Evolutionary conservation across 2,113 vertebrate species (phyloP), one percentile per base, ranked within the genome.

Genomic region (Anseranas semipalmata): DNA sequence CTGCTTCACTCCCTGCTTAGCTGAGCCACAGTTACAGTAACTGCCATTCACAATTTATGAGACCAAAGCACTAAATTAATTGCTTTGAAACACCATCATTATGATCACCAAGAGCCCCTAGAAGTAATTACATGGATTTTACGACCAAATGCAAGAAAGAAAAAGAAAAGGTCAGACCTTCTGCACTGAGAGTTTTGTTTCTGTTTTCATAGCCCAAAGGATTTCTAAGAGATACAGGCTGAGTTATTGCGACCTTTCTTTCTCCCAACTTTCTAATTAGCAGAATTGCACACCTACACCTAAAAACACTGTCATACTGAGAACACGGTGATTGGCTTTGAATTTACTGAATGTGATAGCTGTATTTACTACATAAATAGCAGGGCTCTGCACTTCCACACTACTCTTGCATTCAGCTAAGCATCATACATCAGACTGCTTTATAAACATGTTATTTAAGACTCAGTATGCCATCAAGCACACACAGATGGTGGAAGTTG

Each of bases 381-480:
- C 59, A 86, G 39, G 48, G 39, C 84, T 92, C 15, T 45, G 37
- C 24, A 21, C 39, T 90, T 86, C 72, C 72, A 50, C 67, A 76
- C 12, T 48, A 22, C 33, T 15, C 66, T 67, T 68, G 43, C 53
- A 55, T 76, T 91, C 62, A 76, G 87, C 53, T 18, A 12, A 91
- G 41, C 56, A 30, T 76, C 84, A 56, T 41, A 30, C 39, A 82
- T 60, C 80, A 85, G 84, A 45, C 41, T 55, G 71, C 66, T 87
- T 87, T 46, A 76, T 30, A 95, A 96, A 89, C 73, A 21, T 52
- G 37, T 52, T 91, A 91, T 82, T 94, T 91, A 85, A 89, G 80
- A n/a, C n/a, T 91, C 84, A 33, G 53, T 55, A 32, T 33, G 45
- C 59, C 88, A 94, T 65, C 32, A 58, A 89, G 55, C 24, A 39